Conservation (phyloP, 2,797 vertebrate genomes). For the Fistularia tabacaria region DNA sequence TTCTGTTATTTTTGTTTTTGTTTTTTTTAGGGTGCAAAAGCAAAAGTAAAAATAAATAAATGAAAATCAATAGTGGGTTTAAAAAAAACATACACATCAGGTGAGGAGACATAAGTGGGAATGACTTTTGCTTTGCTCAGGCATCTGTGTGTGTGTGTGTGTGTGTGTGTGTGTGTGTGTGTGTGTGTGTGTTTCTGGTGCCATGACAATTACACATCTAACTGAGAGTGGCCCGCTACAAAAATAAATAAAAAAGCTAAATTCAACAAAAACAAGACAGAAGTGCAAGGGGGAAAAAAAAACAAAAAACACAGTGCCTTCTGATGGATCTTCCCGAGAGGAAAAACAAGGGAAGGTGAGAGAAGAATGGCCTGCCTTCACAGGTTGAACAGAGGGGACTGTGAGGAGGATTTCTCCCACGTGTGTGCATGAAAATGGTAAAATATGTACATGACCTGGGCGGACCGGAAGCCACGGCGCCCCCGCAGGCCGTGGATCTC, state of each 20-base stretch:
- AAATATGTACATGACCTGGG: neutral
- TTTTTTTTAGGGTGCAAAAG: constrained; percentile 29
- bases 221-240: constrained; percentile 71
- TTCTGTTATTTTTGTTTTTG: neutral
- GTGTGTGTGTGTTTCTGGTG: constrained; percentile 87
- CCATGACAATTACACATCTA: constrained; percentile 88
- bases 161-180: constrained; percentile 76
- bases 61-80: constrained; percentile 96
- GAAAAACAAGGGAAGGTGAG: constrained; percentile 50
- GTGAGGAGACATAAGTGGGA: constrained; percentile 92
- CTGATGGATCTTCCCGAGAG: constrained; percentile 52
- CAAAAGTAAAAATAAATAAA: constrained; percentile 75
- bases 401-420: constrained; percentile 50
- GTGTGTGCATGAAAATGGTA: constrained; percentile 28
- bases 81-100: constrained; percentile 90
- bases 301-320: constrained; percentile 11
- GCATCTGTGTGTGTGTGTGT: constrained; percentile 80
- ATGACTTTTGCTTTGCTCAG: constrained; percentile 87
- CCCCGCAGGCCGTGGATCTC: constrained; percentile 31
- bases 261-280: constrained; percentile 45
- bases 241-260: constrained; percentile 72
- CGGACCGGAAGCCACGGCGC: constrained; percentile 27
- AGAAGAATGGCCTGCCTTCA: constrained; percentile 54
- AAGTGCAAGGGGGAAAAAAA: neutral
- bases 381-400: constrained; percentile 32